Base-by-base conservation (phyloP, 2,888 invertebrate genomes). In the Nysson spinosus region DNA sequence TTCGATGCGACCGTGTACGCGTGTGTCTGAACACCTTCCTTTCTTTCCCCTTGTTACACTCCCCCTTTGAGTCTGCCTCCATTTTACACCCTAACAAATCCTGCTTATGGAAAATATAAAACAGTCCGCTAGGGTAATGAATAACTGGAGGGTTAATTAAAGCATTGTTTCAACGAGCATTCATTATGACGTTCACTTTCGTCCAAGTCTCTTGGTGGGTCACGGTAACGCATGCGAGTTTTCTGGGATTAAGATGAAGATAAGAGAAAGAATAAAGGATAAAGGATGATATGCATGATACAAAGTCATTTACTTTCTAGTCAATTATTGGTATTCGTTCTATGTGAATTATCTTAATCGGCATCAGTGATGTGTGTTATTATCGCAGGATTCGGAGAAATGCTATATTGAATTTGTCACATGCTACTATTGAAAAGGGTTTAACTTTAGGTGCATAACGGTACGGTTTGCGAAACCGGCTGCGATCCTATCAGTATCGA, bases 401-500 rank as follows among this genome's bases (percentile, higher is more conserved):
- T 30, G 52, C 47, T 54, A 60, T 49, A 62, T 24, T 39, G 55
- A 20, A 34, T 63, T 52, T 68, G 71, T 61, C 57, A 61, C 52
- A 40, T 35, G 46, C n/a, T 47, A 26, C 28, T 24, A 49, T 40
- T 58, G 44, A 50, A 55, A 65, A 60, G 19, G 67, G 50, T 4
- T 43, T 20, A 28, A 49, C 24, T 56, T 46, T 26, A 46, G 56
- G 20, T 24, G 40, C 47, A 43, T 46, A 20, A 52, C 26, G 26
- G 69, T 34, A 28, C 47, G 39, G 40, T 57, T 76, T 69, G 64
- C 67, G 69, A 76, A 75, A 76, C 51, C 57, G 37, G 19, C 17
- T 49, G 56, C 66, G 75, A 76, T 76, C 55, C 51, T 76, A 72
- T 75, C 76, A 60, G 46, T 60, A 26, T 55, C 52, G 64, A 72